Conservation (phyloP, 53 echinoderm and acorn worm species). For the Holothuria leucospilota region DNA sequence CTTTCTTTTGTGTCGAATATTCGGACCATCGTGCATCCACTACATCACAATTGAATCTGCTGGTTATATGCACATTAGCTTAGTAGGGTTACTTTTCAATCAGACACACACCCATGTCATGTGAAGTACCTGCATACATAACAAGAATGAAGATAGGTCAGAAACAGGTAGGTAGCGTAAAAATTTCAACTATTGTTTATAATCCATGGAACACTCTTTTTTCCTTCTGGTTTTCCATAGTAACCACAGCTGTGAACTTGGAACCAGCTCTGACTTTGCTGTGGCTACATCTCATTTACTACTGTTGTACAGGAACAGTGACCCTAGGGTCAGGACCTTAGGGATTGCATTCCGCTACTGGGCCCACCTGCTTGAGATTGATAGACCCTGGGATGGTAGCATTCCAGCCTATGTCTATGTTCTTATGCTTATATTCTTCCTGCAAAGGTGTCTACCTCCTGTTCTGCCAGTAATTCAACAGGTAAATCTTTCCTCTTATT, state of each 20-base stretch:
- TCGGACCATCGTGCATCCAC: too few species aligned
- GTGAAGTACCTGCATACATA: too few species aligned
- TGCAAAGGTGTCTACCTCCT: slow-evolving; percentile 83
- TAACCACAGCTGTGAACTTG: slow-evolving; percentile 72
- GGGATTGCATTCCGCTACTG: slow-evolving; percentile 86
- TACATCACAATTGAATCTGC: too few species aligned
- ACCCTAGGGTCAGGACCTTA: slow-evolving; percentile 71
- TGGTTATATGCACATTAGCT: too few species aligned
- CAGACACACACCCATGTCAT: too few species aligned
- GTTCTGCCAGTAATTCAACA: slow-evolving; percentile 87
- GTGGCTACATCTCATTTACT: slow-evolving; percentile 75
- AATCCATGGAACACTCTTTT: not conserved
- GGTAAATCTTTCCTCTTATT: slow-evolving; percentile 50
- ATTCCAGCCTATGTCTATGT: slow-evolving; percentile 85
- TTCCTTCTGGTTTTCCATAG: slow-evolving; percentile 50
- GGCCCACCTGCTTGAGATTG: slow-evolving; percentile 84
- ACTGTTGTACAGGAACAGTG: slow-evolving; percentile 67
- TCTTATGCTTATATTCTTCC: slow-evolving; percentile 85
- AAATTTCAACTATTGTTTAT: too few species aligned
- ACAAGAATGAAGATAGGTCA: too few species aligned
- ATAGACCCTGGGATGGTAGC: slow-evolving; percentile 86
- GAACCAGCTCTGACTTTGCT: slow-evolving; percentile 71
- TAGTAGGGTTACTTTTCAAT: too few species aligned
- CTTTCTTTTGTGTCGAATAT: too few species aligned
- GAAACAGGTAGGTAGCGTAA: too few species aligned